These are phyloP conservation scores for Anseranas semipalmata DNA, from an alignment of 2,113 vertebrate species.

Conservation along the genomic window DNA sequence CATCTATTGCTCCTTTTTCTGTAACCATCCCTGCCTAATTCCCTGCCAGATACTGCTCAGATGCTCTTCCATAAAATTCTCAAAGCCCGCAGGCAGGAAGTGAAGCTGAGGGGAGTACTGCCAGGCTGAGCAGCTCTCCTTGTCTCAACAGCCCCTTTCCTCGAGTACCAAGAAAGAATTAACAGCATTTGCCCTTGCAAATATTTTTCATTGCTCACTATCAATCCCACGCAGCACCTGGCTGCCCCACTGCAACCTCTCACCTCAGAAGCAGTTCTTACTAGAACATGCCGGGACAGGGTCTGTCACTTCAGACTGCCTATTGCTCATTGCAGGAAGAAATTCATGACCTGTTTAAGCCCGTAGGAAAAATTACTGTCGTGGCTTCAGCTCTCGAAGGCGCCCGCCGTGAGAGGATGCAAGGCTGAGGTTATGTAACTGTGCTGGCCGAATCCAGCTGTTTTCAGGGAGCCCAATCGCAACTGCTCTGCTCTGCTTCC, in stretches of 20 bases:
- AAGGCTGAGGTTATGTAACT: constrained; percentile 31
- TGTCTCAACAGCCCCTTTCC: background rate
- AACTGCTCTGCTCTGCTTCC: background rate
- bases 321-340: constrained; percentile 12
- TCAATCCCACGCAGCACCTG: background rate
- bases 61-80: background rate
- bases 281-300: background rate
- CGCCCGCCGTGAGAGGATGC: background rate
- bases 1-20: background rate
- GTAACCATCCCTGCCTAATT: background rate
- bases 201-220: background rate
- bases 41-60: background rate
- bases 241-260: background rate
- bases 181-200: background rate
- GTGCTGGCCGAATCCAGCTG: constrained; percentile 6
- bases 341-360: background rate
- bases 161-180: background rate
- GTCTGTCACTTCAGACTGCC: background rate
- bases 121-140: background rate
- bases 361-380: background rate
- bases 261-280: background rate
- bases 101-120: background rate
- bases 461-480: background rate
- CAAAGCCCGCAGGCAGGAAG: background rate
- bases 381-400: background rate